Conservation (phyloP, 2,888 invertebrate genomes). For the Julus scanicus region DNA sequence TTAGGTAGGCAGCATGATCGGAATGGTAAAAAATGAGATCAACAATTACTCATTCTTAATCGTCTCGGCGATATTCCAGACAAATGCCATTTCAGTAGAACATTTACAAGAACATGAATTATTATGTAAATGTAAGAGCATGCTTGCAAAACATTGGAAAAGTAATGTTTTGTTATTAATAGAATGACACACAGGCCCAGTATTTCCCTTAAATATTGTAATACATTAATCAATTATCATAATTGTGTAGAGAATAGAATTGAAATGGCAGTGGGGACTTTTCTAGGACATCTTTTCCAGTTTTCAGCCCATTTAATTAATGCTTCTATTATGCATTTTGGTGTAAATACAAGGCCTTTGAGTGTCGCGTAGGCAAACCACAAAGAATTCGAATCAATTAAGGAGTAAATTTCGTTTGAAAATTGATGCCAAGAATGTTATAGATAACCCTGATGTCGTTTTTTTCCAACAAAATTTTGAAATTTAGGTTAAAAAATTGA, state of each 20-base stretch:
- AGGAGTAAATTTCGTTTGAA: slow-evolving; percentile 4
- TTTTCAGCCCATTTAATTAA: slow-evolving; percentile 17
- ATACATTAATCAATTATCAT: background rate
- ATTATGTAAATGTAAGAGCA: slow-evolving; percentile 2
- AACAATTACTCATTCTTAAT: slow-evolving; percentile 39
- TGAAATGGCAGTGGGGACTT: background rate
- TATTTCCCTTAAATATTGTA: background rate
- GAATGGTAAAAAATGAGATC: slow-evolving; percentile 14
- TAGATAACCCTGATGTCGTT: background rate
- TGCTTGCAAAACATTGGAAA: slow-evolving; percentile 8
- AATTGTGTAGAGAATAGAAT: background rate
- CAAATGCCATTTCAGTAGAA: background rate
- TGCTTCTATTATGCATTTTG: slow-evolving; percentile 40
- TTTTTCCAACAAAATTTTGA: background rate
- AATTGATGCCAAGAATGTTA: slow-evolving; percentile 31
- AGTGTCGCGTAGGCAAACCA: slow-evolving; percentile 30
- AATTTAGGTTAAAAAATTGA: slow-evolving; percentile 4
- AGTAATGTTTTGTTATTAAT: slow-evolving; percentile 37
- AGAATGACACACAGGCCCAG: background rate
- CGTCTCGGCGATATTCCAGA: background rate
- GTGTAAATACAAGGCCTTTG: background rate
- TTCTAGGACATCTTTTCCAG: slow-evolving; percentile 45
- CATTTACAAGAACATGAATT: slow-evolving; percentile 39
- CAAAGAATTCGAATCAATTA: slow-evolving; percentile 23
- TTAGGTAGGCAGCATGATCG: slow-evolving; percentile 20